These are phyloP conservation scores for Temnothorax rugatulus DNA, from an alignment of 2,888 invertebrate genomes.

Conservation along the genomic window DNA sequence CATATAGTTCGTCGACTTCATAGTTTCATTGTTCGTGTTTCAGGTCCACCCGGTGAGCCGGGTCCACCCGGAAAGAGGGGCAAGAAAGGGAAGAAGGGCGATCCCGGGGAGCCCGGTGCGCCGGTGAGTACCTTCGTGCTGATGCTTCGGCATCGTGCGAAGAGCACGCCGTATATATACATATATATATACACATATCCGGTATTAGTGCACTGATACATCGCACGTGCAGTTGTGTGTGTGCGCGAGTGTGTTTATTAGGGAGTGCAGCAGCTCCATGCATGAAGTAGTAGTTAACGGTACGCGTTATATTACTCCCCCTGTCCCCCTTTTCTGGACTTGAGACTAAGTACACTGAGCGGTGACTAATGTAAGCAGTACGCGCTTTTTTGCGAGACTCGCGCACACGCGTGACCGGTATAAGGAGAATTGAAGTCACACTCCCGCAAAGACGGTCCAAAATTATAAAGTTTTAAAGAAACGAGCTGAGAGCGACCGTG, in stretches of 20 bases:
- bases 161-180: slow-evolving; percentile 25
- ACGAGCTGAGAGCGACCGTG: background rate
- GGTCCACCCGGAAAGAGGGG: slow-evolving; percentile 96
- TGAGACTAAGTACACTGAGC: slow-evolving; percentile 11
- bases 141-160: slow-evolving; percentile 5
- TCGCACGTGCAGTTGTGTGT: slow-evolving; percentile 61
- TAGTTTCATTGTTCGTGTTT: slow-evolving; percentile 78
- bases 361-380: slow-evolving; percentile 33
- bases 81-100: slow-evolving; percentile 96
- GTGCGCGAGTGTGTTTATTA: slow-evolving; percentile 59
- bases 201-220: slow-evolving; percentile 52
- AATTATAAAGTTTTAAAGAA: background rate
- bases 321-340: background rate
- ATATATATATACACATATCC: background rate
- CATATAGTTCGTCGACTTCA: background rate
- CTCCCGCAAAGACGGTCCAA: background rate
- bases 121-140: slow-evolving; percentile 89
- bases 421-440: background rate
- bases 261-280: slow-evolving; percentile 55
- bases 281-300: slow-evolving; percentile 67
- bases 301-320: slow-evolving; percentile 39
- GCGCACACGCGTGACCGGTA: background rate
- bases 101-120: slow-evolving; percentile 92
- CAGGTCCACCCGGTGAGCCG: slow-evolving; percentile 92
- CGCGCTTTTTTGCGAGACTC: slow-evolving; percentile 2